These are phyloP conservation scores for Drosophila pruinosa DNA, from an alignment of 1,140 invertebrate species.

Conservation along the genomic window DNA sequence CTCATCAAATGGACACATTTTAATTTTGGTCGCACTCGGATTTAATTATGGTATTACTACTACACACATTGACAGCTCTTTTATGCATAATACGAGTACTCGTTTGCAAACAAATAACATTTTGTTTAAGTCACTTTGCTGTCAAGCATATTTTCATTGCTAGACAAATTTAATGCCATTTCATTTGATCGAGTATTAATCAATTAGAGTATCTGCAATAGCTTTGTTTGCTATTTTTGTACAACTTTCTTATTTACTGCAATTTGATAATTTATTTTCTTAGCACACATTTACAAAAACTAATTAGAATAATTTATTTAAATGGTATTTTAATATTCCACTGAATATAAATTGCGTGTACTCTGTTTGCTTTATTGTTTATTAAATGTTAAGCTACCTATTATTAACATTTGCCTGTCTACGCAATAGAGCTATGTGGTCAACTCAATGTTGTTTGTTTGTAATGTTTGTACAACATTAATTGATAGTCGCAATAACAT, in stretches of 20 bases:
- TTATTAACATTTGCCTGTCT: neutral
- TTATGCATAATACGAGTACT: too few relatives aligned
- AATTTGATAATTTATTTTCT: neutral
- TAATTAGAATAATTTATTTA: conserved; percentile 10
- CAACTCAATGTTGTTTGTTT: too few relatives aligned
- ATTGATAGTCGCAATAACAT: too few relatives aligned
- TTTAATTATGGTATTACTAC: neutral
- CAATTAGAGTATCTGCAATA: neutral
- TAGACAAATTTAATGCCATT: too few relatives aligned
- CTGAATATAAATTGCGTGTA: neutral
- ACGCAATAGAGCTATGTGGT: too few relatives aligned
- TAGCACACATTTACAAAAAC: neutral
- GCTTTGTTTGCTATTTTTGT: neutral
- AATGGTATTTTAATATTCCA: neutral
- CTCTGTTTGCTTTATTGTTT: neutral
- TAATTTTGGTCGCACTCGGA: neutral
- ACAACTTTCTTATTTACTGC: neutral
- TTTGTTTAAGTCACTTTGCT: too few relatives aligned
- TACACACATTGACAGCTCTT: too few relatives aligned
- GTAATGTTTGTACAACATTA: too few relatives aligned
- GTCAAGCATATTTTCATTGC: too few relatives aligned
- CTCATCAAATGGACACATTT: neutral
- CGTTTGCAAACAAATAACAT: too few relatives aligned
- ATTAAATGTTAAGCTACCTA: too few relatives aligned
- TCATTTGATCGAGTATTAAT: too few relatives aligned